Evolutionary conservation across 2,113 vertebrate genomes (phyloP), one percentile per base, ranked within the genome.

Genomic region (Physeter macrocephalus): DNA sequence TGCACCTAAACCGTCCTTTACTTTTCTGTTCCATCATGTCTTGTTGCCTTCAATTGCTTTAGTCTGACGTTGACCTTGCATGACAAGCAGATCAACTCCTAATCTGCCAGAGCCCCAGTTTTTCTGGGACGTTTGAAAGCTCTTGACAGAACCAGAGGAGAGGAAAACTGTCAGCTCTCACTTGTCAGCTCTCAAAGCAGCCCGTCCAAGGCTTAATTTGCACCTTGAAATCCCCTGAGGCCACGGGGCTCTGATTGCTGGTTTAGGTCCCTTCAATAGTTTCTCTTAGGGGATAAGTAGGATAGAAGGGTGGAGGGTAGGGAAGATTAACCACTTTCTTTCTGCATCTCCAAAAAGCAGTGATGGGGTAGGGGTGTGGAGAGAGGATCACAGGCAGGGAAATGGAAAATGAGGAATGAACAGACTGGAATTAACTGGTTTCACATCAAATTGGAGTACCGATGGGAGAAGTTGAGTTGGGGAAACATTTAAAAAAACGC

Each of bases 1-100:
- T 36, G 20, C 69, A 71, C 84, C 81, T 90, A 66, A 39, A 66
- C 61, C 15, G 1, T 41, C 29, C n/a, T 43, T 85, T 39, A 15
- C 71, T 46, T 77, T 87, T 88, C 95, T 64, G 59, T 86, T 31
- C 91, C 77, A 84, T 93, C 86, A 25, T 52, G 62, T 91, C 91
- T 90, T 94, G 59, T 86, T 91, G 96, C 67, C 92, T 88, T 94
- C 92, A 31, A 82, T 93, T 89, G 83, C 89, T 89, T 43, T 61
- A 41, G 52, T 90, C 86, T 94, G 86, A 96, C 2, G 20, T 82
- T 95, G 93, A 97, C 96, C 93, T 71, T 1, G 10, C 74, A 23
- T 89, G 96, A 96, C 97, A 97, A 74, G 87, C 86, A 89, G 93
- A 94, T 97, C 97, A 95, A 77, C 91, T 91, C 90, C 67, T 98